These are phyloP conservation scores for Neomorphus geoffroyi DNA, from an alignment of 2,797 vertebrate species.

Conservation along the genomic window DNA sequence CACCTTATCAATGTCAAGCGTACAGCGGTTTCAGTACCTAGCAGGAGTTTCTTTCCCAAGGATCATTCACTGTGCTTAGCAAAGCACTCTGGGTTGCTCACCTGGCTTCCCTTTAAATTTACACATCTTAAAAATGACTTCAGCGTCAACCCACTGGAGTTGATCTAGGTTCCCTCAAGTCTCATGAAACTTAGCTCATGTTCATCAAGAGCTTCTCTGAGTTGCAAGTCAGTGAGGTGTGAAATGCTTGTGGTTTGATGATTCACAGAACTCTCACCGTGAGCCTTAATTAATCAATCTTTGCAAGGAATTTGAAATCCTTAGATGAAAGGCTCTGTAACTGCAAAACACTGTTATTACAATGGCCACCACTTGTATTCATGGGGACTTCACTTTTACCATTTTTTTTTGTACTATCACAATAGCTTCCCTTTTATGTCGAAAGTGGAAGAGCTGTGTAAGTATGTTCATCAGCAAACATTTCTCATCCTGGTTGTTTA, in stretches of 20 bases:
- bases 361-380: constrained; percentile 38
- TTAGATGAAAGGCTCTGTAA: constrained; percentile 58
- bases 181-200: constrained; percentile 58
- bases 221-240: constrained; percentile 71
- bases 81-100: neutral
- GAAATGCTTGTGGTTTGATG: constrained; percentile 69
- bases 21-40: neutral
- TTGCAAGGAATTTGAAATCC: constrained; percentile 67
- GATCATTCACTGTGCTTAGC: neutral
- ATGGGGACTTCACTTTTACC: constrained; percentile 3
- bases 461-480: constrained; percentile 6
- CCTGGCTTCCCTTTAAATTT: constrained; percentile 62
- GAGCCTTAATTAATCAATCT: constrained; percentile 70
- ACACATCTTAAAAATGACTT: constrained; percentile 57
- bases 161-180: constrained; percentile 63
- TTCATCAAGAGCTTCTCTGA: constrained; percentile 67
- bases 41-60: constrained; percentile 1
- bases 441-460: constrained; percentile 4
- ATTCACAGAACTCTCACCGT: constrained; percentile 67
- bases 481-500: constrained; percentile 14
- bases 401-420: neutral
- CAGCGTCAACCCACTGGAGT: constrained; percentile 49
- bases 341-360: constrained; percentile 51
- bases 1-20: neutral
- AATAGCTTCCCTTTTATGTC: constrained; percentile 4